Evolutionary conservation across 2,888 invertebrate genomes (phyloP).

Genomic region (Lapara coniferarum): DNA sequence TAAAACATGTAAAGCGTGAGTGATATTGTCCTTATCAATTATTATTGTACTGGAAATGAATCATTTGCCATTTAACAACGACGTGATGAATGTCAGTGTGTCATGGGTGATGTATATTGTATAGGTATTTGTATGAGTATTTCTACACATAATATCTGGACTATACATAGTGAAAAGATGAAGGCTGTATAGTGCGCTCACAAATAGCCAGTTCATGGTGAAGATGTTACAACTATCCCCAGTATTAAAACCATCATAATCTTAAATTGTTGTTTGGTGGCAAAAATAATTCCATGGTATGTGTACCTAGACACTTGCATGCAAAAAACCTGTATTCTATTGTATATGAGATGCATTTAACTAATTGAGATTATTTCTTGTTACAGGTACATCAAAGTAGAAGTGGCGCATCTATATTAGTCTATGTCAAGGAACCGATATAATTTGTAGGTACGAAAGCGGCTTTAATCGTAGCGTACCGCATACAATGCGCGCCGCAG

Average conservation of each 20-base stretch:
- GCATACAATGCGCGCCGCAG: conserved; percentile 52
- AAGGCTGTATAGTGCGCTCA: too few relatives aligned
- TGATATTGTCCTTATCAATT: neutral
- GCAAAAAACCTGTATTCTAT: too few relatives aligned
- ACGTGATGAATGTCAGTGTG: neutral
- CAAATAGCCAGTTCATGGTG: too few relatives aligned
- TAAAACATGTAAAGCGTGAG: neutral
- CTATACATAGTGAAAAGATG: too few relatives aligned
- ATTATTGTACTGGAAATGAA: conserved; percentile 7
- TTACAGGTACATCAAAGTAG: neutral
- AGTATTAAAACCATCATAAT: too few relatives aligned
- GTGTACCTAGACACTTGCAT: too few relatives aligned
- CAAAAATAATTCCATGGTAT: too few relatives aligned
- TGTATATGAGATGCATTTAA: neutral
- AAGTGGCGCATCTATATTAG: conserved; percentile 7
- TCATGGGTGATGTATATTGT: neutral
- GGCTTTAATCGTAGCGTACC: conserved; percentile 56
- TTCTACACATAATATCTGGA: neutral
- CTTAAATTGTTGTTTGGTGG: too few relatives aligned
- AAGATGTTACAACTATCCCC: too few relatives aligned
- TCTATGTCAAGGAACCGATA: conserved; percentile 35
- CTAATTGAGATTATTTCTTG: neutral
- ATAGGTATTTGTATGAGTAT: neutral
- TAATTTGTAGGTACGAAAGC: conserved; percentile 51
- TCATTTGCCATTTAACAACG: neutral